Percentiles rank a stretch among this genome's conserved stretches.
phyloP scores from a whole-genome alignment of 2,797 vertebrate species.

The Syngnathus acus region DNA sequence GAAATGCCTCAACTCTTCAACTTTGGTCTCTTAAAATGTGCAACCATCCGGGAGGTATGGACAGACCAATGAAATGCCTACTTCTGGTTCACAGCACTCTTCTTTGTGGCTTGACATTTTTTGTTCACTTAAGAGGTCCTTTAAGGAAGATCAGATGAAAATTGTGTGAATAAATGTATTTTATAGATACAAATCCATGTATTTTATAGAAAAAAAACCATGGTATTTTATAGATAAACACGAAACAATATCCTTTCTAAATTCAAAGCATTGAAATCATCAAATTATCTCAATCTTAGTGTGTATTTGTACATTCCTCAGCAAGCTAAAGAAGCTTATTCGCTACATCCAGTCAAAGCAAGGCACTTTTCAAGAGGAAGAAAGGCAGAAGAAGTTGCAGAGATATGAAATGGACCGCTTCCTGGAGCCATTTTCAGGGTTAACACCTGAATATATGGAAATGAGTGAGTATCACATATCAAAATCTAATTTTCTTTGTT shows the following conservation, averaged over 20 bases:
- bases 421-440: constrained; percentile 88
- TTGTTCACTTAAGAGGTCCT: too few species aligned
- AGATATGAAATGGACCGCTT: constrained; percentile 89
- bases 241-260: not conserved
- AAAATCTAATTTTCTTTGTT: not conserved
- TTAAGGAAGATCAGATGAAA: too few species aligned
- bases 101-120: too few species aligned
- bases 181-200: too few species aligned
- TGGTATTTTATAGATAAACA: too few species aligned
- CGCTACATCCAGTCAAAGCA: constrained; percentile 82
- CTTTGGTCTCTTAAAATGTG: too few species aligned
- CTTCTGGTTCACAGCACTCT: too few species aligned
- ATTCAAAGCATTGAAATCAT: not conserved
- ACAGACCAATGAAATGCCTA: too few species aligned
- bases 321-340: constrained; percentile 95
- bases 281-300: not conserved
- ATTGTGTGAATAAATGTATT: too few species aligned
- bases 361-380: constrained; percentile 77
- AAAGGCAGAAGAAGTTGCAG: constrained; percentile 77
- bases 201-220: too few species aligned
- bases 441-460: constrained; percentile 98
- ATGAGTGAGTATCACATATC: constrained; percentile 82
- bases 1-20: too few species aligned
- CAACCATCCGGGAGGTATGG: too few species aligned
- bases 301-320: constrained; percentile 42